Percentiles rank a stretch among this genome's conserved stretches.
These are phyloP conservation scores for Hanleya hanleyi DNA, from an alignment of 2,888 invertebrate species.

Conservation along the genomic window DNA sequence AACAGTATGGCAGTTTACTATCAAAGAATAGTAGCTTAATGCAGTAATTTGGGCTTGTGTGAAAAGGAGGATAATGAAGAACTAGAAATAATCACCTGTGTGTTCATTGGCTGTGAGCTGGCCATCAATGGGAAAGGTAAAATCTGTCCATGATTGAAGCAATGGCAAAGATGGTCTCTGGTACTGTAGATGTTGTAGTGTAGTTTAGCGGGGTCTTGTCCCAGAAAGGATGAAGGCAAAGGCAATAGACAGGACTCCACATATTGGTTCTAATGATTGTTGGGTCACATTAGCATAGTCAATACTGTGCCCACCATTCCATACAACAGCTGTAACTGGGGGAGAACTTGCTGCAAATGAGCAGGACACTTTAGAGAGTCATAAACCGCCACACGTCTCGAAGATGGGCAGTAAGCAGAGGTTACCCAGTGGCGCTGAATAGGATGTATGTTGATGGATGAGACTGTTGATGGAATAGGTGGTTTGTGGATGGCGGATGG, in stretches of 20 bases:
- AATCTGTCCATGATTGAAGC: neutral
- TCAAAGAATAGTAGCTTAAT: no score
- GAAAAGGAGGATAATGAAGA: neutral
- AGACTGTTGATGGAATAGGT: neutral
- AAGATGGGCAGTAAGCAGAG: neutral
- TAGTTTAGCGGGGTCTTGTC: neutral
- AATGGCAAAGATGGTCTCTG: neutral
- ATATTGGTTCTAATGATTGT: neutral
- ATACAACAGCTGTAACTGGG: neutral
- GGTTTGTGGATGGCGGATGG: neutral
- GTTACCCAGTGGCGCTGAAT: neutral
- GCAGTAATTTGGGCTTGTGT: neutral
- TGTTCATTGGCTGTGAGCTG: neutral
- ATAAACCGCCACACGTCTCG: neutral
- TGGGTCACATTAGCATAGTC: constrained; percentile 4
- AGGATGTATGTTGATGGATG: constrained; percentile 3
- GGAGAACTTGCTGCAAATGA: neutral
- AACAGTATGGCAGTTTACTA: no score
- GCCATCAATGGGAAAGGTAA: neutral
- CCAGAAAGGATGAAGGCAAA: neutral
- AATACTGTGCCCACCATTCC: neutral
- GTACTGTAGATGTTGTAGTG: neutral
- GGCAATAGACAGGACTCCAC: neutral
- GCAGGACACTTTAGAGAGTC: neutral
- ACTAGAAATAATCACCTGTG: neutral